These are phyloP conservation scores for Actinia tenebrosa DNA, from an alignment of 64 coral and sea anemone genomes.

Conservation along the genomic window DNA sequence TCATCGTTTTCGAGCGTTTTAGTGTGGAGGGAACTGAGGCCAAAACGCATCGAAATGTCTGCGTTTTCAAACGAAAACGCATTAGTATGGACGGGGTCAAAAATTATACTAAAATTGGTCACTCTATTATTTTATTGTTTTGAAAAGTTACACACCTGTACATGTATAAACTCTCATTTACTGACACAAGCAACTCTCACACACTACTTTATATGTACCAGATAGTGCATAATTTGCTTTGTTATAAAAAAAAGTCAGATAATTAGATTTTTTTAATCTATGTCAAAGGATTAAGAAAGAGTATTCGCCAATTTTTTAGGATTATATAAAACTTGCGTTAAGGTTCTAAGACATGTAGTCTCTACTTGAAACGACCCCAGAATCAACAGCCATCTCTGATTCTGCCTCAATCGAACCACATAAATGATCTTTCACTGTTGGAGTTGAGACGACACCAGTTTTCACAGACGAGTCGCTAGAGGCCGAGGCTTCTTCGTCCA, in stretches of 20 bases:
- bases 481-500: not conserved
- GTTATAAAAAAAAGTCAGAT: not conserved
- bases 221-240: not conserved
- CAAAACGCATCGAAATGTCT: too few relatives aligned
- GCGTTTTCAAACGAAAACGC: too few relatives aligned
- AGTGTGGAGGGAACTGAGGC: too few relatives aligned
- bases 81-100: too few relatives aligned
- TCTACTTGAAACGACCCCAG: not conserved
- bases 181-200: too few relatives aligned
- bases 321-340: not conserved
- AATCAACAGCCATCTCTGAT: not conserved
- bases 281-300: not conserved
- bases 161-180: too few relatives aligned
- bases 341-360: not conserved
- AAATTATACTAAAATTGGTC: too few relatives aligned
- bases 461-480: not conserved
- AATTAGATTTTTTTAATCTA: not conserved
- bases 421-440: not conserved
- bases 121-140: too few relatives aligned
- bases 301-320: not conserved
- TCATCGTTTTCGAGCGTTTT: too few relatives aligned
- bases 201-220: not conserved
- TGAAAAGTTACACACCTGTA: too few relatives aligned
- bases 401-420: not conserved
- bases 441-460: not conserved